Conservation (phyloP, 2,888 invertebrate species). For the Anticlea derivata region DNA sequence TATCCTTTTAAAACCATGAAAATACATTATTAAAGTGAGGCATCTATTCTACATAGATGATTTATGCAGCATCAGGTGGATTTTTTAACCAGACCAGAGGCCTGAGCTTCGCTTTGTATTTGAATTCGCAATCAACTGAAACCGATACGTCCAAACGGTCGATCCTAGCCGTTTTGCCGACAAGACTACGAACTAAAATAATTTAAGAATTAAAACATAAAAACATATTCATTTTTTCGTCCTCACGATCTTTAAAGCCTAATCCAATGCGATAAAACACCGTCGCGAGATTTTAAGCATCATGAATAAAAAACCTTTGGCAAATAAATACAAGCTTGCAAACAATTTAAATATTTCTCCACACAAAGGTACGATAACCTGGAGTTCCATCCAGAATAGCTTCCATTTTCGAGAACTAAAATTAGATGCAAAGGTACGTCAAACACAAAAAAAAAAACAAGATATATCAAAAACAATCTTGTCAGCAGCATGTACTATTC, state of each 20-base stretch:
- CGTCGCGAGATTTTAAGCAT: conserved; percentile 13
- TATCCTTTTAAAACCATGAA: too few relatives aligned
- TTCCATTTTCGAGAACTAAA: conserved; percentile 6
- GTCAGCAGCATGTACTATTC: conserved; percentile 23
- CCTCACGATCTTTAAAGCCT: conserved; percentile 24
- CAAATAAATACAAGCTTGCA: conserved; percentile 24
- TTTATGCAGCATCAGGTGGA: too few relatives aligned
- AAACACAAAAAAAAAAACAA: conserved; percentile 6
- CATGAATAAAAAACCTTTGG: conserved; percentile 20
- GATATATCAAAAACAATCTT: conserved; percentile 13
- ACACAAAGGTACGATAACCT: conserved; percentile 15
- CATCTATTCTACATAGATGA: too few relatives aligned
- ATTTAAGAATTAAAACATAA: conserved; percentile 22
- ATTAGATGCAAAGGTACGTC: background rate
- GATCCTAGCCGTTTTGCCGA: conserved; percentile 22
- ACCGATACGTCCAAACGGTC: conserved; percentile 17
- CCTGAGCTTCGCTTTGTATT: too few relatives aligned
- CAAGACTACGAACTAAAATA: conserved; percentile 26
- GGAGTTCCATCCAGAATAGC: conserved; percentile 9
- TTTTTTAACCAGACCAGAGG: too few relatives aligned
- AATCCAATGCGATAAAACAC: conserved; percentile 14
- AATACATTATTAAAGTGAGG: too few relatives aligned
- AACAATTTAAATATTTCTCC: conserved; percentile 16
- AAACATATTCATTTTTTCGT: conserved; percentile 27
- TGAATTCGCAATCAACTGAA: conserved; percentile 8